Conservation (phyloP, 2,888 invertebrate genomes). For the Teinopalpus imperialis region DNA sequence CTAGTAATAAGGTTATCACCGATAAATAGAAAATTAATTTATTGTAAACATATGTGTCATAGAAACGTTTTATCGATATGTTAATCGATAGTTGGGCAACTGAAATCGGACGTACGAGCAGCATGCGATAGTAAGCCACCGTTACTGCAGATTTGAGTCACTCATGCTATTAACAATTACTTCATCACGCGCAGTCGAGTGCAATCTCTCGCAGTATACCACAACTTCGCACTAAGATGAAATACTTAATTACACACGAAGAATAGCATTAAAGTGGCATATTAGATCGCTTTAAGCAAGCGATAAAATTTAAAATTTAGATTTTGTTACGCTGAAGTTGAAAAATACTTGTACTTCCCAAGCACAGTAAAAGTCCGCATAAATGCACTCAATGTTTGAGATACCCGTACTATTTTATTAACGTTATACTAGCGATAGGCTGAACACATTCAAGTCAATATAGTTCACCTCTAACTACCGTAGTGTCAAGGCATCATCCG, state of each 20-base stretch:
- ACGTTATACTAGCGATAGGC: too few relatives aligned
- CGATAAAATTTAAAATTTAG: not conserved
- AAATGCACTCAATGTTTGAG: too few relatives aligned
- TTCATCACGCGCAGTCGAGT: slow-evolving; percentile 38
- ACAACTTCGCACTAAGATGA: slow-evolving; percentile 43
- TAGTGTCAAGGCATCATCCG: too few relatives aligned
- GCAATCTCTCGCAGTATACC: slow-evolving; percentile 44
- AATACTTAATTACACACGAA: slow-evolving; percentile 38
- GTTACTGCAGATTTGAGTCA: slow-evolving; percentile 3
- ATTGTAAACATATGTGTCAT: too few relatives aligned
- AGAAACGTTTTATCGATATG: not conserved
- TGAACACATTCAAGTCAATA: too few relatives aligned
- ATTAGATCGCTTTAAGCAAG: slow-evolving; percentile 14
- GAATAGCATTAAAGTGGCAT: slow-evolving; percentile 24
- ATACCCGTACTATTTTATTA: too few relatives aligned
- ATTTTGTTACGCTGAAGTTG: not conserved
- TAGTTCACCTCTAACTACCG: too few relatives aligned
- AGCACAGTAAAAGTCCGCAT: too few relatives aligned
- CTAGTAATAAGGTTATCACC: too few relatives aligned
- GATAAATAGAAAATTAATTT: too few relatives aligned
- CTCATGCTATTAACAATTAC: slow-evolving; percentile 36
- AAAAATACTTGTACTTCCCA: too few relatives aligned
- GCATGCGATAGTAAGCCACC: slow-evolving; percentile 1
- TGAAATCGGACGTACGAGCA: not conserved
- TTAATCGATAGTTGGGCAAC: not conserved